Base-by-base conservation (phyloP, 2,797 vertebrate genomes). In the Streptopelia turtur region DNA sequence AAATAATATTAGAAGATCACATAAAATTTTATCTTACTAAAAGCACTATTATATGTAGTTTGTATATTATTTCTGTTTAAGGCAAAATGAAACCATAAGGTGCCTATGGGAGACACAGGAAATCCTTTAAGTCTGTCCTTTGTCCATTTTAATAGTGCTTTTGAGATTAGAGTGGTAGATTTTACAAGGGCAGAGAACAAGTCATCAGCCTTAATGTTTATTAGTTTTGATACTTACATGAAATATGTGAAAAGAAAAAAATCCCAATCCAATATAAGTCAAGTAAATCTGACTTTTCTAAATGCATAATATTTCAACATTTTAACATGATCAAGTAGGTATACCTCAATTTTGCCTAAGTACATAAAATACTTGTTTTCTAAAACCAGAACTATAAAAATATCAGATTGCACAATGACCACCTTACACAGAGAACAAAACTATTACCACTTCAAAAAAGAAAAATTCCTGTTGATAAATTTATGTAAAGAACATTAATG, bases 61-160 rank as follows among this genome's bases (percentile, higher is more conserved):
- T 83, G 53, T n/a, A 16, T 35, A 78, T 64, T 45, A 55, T 78
- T 96, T 89, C 61, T 87, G 59, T 83, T 93, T 88, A 86, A 90
- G 72, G 88, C 43, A 94, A 96, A 95, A 83, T 33, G 55, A 97
- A 97, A 95, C 53, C 39, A 71, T 64, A 90, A 79, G 9, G 21
- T 77, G 74, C 90, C 13, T 13, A 74, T 45, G 80, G 60, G 86
- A 93, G 85, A 95, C 85, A 89, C 80, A 95, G 93, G 81, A 97
- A 97, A 96, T 95, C 95, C 56, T 93, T 87, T 59, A 28, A 87
- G 90, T 91, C 90, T 97, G 90, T 91, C 94, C 88, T 96, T 94
- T 96, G 84, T 92, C 87, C 76, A 39, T 82, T 95, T 94, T 95
- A 96, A 96, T 60, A 92, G 91, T 37, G 78, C 72, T 96, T 97